Percentiles rank a stretch among this genome's conserved stretches.
These are phyloP conservation scores for Lasioglossum zephyrum DNA, from an alignment of 2,888 invertebrate species.

Conservation along the genomic window DNA sequence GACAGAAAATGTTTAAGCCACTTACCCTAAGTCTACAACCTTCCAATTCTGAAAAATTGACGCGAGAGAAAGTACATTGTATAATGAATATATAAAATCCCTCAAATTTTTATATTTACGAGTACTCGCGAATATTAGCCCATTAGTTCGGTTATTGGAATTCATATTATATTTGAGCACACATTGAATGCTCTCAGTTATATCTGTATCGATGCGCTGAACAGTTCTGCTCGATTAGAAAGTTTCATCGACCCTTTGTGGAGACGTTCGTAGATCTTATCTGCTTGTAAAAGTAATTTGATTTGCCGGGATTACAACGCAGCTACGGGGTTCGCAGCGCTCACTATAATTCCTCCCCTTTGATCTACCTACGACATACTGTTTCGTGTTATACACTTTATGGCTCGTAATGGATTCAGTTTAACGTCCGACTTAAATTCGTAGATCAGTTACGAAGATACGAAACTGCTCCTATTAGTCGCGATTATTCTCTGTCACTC, in stretches of 20 bases:
- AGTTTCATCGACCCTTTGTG: conserved; percentile 31
- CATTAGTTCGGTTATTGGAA: not conserved
- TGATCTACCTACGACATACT: conserved; percentile 45
- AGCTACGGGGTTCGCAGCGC: conserved; percentile 17
- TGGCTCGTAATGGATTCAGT: conserved; percentile 32
- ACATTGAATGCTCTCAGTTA: not conserved
- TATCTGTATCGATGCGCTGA: not conserved
- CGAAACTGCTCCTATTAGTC: not conserved
- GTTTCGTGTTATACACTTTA: conserved; percentile 49
- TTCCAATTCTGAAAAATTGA: too few species aligned
- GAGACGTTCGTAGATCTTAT: conserved; percentile 49
- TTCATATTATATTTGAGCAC: not conserved
- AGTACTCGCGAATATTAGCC: not conserved
- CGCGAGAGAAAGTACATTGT: too few species aligned
- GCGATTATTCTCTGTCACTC: not conserved
- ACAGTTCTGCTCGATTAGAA: conserved; percentile 25
- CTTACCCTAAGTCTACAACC: too few species aligned
- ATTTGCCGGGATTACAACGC: conserved; percentile 51
- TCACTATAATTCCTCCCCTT: conserved; percentile 44
- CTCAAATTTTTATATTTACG: not conserved
- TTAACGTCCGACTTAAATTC: conserved; percentile 16
- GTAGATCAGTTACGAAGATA: conserved; percentile 4
- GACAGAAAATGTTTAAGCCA: too few species aligned
- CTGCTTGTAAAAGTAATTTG: conserved; percentile 49
- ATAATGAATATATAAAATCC: not conserved